These are phyloP conservation scores for Oncopodura yosiiana DNA, from an alignment of 1,140 invertebrate genomes.

Conservation along the genomic window DNA sequence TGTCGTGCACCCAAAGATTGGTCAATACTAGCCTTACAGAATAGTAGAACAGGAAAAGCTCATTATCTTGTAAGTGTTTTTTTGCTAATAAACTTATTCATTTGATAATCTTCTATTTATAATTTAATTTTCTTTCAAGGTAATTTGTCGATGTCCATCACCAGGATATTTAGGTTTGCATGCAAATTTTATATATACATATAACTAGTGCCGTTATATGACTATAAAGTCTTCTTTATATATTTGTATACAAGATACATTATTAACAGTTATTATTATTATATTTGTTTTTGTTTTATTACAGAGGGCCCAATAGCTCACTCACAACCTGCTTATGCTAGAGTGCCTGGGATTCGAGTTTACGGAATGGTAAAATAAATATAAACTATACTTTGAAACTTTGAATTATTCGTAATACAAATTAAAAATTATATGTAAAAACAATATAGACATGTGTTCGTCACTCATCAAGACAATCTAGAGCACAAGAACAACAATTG, in stretches of 20 bases:
- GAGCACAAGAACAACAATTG: constrained; percentile 38
- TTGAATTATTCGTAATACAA: no score
- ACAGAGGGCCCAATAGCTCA: constrained; percentile 85
- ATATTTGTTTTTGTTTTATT: constrained; percentile 18
- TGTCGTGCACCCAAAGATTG: constrained; percentile 79
- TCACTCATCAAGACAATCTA: constrained; percentile 41
- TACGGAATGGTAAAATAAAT: constrained; percentile 94
- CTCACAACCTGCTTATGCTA: constrained; percentile 83
- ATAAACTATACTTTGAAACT: no score
- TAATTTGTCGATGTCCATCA: constrained; percentile 81
- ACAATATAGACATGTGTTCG: constrained; percentile 69
- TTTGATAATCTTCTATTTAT: no score
- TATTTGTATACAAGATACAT: no score
- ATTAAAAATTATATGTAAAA: no score
- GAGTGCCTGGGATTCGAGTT: constrained; percentile 79
- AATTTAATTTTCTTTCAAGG: no score
- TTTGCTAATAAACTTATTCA: no score
- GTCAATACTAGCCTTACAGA: constrained; percentile 82
- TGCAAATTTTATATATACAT: neutral
- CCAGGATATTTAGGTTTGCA: constrained; percentile 65
- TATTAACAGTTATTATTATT: no score
- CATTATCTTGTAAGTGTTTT: no score
- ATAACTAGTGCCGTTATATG: no score
- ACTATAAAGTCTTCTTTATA: no score
- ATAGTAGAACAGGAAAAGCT: constrained; percentile 81